Base-by-base conservation (phyloP, 2,888 invertebrate genomes). In the Chaetogeoica ovagalla region DNA sequence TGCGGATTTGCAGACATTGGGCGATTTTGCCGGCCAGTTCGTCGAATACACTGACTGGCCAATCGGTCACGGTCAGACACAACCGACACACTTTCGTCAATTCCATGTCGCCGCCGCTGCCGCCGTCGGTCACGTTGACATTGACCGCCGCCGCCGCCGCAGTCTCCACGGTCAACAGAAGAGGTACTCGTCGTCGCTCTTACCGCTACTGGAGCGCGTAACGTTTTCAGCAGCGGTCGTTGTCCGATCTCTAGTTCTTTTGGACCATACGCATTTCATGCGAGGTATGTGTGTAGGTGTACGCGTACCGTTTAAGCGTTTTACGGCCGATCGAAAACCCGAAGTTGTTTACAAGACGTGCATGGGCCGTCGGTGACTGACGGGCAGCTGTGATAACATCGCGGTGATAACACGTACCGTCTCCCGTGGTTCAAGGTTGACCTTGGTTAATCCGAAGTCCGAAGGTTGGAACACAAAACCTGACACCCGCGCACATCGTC, bases 21-120 rank as follows among this genome's bases (percentile, higher is more conserved):
- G 79, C 63, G 39, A 79, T 79, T 19, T 79, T 79, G 57, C 19
- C 55, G 63, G 57, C 63, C 23, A 79, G 62, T 21, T 71, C 79
- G 57, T 79, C 71, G 63, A 63, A 79, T 19, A 79, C 71, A 63
- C 43, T 63, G 62, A 79, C 19, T 21, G 79, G 79, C 79, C 79
- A 79, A 37, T 79, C 79, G 39, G 23, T 57, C 23, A 57, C 79
- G 11, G 71, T 11, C 71, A 79, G 30, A 9, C 79, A 79, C 30
- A 79, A 39, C 57, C 79, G 79, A 71, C 79, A 79, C 52, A 79
- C 57, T 79, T 79, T 79, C 9, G 79, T 70, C 65, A 65, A 43
- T 43, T 79, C 79, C 62, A 71, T 71, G 39, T 57, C 23, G 13
- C 13, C 30, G 37, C 11, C 6, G 21, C 19, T n/a, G 68, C 17